Percentiles rank a stretch among this genome's conserved stretches.
Conservation (phyloP, 2,113 vertebrate species). For the Hippocampus comes region DNA sequence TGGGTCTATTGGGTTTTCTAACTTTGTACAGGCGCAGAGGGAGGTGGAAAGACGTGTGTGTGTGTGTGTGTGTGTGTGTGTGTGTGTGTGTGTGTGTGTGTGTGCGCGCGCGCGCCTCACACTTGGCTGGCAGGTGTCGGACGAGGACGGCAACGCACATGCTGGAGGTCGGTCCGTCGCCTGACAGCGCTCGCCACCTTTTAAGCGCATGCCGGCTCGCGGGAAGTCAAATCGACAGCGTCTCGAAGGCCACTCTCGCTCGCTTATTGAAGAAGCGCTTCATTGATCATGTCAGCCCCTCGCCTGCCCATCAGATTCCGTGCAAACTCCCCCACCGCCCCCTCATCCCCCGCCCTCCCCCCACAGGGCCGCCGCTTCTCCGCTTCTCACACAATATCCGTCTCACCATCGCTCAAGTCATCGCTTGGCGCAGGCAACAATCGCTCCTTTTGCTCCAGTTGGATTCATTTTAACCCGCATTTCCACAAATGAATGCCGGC, state of each 20-base stretch:
- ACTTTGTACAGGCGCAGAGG: background rate
- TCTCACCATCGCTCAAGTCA: background rate
- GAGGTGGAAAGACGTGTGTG: background rate
- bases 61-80: constrained; percentile 18
- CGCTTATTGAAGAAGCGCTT: background rate
- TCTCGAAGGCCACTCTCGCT: background rate
- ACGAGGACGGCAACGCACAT: constrained; percentile 40
- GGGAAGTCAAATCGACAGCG: constrained; percentile 1
- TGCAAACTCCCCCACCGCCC: background rate
- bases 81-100: constrained; percentile 10
- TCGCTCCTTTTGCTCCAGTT: background rate
- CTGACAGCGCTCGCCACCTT: constrained; percentile 33
- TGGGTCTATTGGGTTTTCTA: background rate
- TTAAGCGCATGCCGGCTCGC: background rate
- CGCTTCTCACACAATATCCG: background rate
- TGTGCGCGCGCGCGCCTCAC: constrained; percentile 41
- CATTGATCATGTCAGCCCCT: background rate
- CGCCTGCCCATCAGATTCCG: too few species aligned
- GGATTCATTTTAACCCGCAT: too few species aligned
- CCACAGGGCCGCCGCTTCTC: background rate
- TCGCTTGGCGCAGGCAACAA: background rate
- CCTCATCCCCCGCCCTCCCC: too few species aligned
- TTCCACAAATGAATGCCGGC: too few species aligned
- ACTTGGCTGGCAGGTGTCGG: constrained; percentile 42
- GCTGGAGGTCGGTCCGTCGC: constrained; percentile 36